Conservation (phyloP, 2,113 vertebrate species). For the Crotophaga sulcirostris region DNA sequence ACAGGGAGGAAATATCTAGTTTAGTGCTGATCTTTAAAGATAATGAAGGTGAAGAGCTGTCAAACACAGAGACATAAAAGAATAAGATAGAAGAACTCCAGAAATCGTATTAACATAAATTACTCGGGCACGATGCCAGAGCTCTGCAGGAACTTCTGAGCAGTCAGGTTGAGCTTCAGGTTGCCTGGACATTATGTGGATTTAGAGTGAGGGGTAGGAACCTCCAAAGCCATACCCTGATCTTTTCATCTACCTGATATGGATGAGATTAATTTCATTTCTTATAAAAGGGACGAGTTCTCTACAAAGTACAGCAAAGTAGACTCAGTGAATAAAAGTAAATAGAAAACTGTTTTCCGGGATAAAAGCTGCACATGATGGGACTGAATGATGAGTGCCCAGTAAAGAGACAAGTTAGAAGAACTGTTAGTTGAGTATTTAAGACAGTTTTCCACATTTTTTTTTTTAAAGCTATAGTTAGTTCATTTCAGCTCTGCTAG, state of each 20-base stretch:
- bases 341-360: background rate
- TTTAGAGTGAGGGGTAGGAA: background rate
- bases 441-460: background rate
- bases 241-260: background rate
- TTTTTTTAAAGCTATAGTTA: background rate
- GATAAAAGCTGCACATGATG: background rate
- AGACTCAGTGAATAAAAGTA: background rate
- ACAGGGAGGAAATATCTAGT: background rate
- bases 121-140: background rate
- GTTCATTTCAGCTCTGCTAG: background rate
- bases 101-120: background rate
- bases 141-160: background rate
- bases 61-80: slow-evolving; percentile 34
- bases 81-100: background rate
- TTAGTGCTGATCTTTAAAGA: slow-evolving; percentile 35
- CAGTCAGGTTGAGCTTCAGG: background rate
- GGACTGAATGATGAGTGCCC: background rate
- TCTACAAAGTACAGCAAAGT: background rate
- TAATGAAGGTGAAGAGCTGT: slow-evolving; percentile 19
- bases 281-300: background rate
- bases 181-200: background rate
- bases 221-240: background rate
- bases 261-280: background rate
- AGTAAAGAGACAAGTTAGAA: background rate
- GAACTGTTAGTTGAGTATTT: background rate